Conservation (phyloP, 2,113 vertebrate genomes). For the Xerus inauris region DNA sequence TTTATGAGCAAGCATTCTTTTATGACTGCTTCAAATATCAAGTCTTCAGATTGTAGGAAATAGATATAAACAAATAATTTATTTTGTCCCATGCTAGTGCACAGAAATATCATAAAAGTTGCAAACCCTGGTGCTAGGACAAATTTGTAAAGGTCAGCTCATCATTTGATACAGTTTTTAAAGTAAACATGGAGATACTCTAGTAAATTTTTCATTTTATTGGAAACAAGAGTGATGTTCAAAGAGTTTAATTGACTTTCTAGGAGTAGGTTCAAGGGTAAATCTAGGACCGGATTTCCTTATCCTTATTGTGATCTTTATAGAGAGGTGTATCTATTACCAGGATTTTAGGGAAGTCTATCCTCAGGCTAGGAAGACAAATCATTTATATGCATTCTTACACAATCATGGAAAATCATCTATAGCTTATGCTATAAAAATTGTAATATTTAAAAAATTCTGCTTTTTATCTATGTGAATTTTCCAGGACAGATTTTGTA, state of each 20-base stretch:
- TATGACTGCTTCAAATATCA: slow-evolving; percentile 51
- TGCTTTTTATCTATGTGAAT: neutral
- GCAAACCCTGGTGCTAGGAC: neutral
- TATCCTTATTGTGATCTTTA: neutral
- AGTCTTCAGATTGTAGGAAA: slow-evolving; percentile 1
- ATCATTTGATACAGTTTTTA: slow-evolving; percentile 42
- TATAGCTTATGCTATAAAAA: neutral
- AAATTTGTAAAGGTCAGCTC: slow-evolving; percentile 48
- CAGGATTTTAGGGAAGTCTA: neutral
- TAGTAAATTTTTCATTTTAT: neutral
- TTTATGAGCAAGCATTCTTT: slow-evolving; percentile 61
- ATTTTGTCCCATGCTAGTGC: slow-evolving; percentile 17
- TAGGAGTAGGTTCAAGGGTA: neutral
- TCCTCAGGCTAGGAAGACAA: neutral
- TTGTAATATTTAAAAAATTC: neutral
- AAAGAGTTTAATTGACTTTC: neutral
- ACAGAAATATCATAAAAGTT: slow-evolving; percentile 50
- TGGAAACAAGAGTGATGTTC: neutral
- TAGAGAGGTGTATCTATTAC: neutral
- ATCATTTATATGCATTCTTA: neutral
- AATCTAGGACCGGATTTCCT: neutral
- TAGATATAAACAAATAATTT: slow-evolving; percentile 63
- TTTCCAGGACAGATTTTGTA: neutral
- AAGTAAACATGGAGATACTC: neutral
- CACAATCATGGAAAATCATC: neutral